Evolutionary conservation across 2,888 invertebrate species (phyloP), one percentile per base, ranked within the genome.

Genomic region (Neuroscelio doddi): DNA sequence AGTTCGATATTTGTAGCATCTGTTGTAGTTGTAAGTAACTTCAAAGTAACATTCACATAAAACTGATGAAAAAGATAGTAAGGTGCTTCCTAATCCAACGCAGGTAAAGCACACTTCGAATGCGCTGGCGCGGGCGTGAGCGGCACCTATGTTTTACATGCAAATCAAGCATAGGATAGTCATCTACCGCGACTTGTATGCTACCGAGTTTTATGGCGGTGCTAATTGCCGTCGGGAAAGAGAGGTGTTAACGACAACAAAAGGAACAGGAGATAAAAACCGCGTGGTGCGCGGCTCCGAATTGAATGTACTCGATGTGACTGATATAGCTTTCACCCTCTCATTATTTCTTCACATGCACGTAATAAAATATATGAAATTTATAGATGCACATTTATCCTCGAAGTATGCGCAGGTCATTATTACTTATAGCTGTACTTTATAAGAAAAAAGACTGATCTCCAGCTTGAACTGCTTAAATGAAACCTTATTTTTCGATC

Each of bases 181-280:
- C 57, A 65, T 70, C 64, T 57, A 52, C 51, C 41, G 57, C 41
- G 58, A 51, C 49, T 51, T 52, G 42, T 30, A 45, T 30, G 56
- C 41, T 55, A 27, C 49, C 57, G 45, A 58, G 52, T 69, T 80
- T 79, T 80, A 79, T 74, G 72, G 74, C 70, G 55, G 76, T 78
- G 82, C 78, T 82, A 83, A 83, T 82, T 82, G 78, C 75, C 74
- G 67, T 59, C 63, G 70, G 73, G 65, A 62, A 71, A 69, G 74
- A 70, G 72, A 82, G 79, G 81, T 81, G 81, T 74, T 80, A 81
- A 81, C 75, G 69, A 69, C 69, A 59, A 66, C 66, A 64, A 66
- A 69, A 69, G 64, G 26, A 38, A 47, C n/a, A n/a, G 30, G 14
- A 53, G 63, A 68, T 55, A 49, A 46, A 63, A 68, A 32, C n/a